These are phyloP conservation scores for Orycteropus afer DNA, from an alignment of 2,113 vertebrate species.

Conservation along the genomic window DNA sequence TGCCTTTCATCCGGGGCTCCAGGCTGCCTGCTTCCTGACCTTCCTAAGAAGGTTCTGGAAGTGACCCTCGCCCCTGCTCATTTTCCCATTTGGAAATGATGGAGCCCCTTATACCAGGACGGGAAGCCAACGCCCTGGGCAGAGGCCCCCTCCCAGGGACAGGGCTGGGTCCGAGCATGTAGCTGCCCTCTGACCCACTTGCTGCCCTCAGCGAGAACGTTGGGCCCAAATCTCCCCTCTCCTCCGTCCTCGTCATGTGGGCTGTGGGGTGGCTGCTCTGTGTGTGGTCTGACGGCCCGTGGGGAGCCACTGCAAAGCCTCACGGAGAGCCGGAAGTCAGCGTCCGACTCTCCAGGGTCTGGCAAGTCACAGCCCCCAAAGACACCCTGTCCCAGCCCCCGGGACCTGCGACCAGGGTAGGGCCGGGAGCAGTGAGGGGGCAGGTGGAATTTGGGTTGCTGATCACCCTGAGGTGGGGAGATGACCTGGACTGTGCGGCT, in stretches of 20 bases:
- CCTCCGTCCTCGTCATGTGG: neutral
- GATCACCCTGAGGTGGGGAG: neutral
- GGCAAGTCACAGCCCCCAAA: neutral
- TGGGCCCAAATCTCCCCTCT: accelerated
- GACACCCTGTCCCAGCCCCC: neutral
- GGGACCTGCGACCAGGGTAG: neutral
- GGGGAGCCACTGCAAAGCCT: no score
- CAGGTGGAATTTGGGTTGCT: neutral
- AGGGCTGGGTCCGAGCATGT: accelerated
- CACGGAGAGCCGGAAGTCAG: neutral
- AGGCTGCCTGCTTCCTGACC: neutral
- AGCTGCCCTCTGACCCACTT: neutral
- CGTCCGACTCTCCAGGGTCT: neutral
- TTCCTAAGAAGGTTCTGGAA: neutral
- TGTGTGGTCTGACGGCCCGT: accelerated
- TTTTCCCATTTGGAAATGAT: neutral
- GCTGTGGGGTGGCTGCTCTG: no score
- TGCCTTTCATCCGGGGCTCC: neutral
- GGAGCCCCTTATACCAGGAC: neutral
- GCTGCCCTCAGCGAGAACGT: accelerated
- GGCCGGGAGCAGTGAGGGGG: neutral
- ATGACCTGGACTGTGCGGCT: neutral
- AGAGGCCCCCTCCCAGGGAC: accelerated
- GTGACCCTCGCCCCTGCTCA: neutral
- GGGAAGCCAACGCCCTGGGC: neutral